Evolutionary conservation across 2,113 vertebrate species (phyloP), one percentile per base, ranked within the genome.

Genomic region (Seriola rivoliana): DNA sequence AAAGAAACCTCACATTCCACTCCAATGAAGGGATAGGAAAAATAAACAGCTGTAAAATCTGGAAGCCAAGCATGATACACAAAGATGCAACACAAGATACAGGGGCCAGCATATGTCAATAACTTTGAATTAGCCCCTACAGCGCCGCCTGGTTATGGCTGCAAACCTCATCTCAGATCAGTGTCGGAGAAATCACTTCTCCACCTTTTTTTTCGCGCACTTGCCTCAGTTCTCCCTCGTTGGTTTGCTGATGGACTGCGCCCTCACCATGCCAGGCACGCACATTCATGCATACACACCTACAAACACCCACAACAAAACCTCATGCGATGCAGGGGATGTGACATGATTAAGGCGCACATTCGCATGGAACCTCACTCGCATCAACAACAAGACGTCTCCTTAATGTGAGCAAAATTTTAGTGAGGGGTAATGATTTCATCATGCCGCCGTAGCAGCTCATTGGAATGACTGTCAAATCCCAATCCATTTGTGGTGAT

Each of bases 401-500:
- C 75, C 84, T 71, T 76, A 79, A 77, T 87, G 55, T 38, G 75
- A 76, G 38, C 58, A 40, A 71, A 70, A 78, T 50, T 81, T 89
- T 81, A 80, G 83, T 67, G 21, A 67, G 88, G 57, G 70, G 80
- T 88, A 91, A 88, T 84, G 79, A 83, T 82, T 87, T 85, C 55
- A 88, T 86, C 88, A 81, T 8, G 50, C 71, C 44, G 65, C 40
- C 55, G 69, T 8, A 64, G 86, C 63, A 57, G 25, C 91, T 94
- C 86, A 89, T 92, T 88, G 91, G 72, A 86, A 93, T 92, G 93
- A 92, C 78, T 84, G 81, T 90, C 89, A 88, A 89, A 91, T 85
- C 70, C 62, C 55, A 74, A 36, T 90, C 64, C 82, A 83, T 93
- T 87, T 88, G 76, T 71, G 36, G 44, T 81, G 85, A 93, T 85